A percentile compares a stretch with the other conserved stretches of the same genome.
Conservation (phyloP, 2,888 invertebrate genomes). For the Gymnoscelis rufifasciata region DNA sequence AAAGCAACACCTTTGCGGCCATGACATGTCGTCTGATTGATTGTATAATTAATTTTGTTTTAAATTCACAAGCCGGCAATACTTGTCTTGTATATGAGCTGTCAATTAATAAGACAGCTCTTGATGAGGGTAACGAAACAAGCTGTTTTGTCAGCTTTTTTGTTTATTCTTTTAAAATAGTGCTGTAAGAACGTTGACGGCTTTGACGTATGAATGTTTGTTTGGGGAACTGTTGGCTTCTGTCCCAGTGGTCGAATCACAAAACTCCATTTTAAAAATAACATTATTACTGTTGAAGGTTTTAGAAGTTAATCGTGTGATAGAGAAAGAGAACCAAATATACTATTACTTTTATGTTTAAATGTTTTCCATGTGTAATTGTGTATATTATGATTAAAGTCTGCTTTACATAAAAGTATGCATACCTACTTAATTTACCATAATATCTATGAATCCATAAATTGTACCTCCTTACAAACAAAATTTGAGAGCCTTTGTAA, state of each 20-base stretch:
- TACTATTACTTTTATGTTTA: no score
- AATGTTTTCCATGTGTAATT: no score
- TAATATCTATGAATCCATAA: no score
- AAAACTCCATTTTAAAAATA: not conserved
- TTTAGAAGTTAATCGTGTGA: no score
- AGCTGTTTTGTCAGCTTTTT: constrained; percentile 53
- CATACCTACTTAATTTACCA: no score
- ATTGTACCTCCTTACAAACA: no score
- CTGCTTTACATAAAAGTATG: no score
- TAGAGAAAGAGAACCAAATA: no score
- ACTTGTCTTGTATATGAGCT: constrained; percentile 61
- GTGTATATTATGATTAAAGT: no score
- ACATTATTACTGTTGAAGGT: no score
- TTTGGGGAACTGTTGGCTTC: constrained; percentile 31
- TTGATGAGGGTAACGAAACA: constrained; percentile 69
- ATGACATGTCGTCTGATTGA: constrained; percentile 71
- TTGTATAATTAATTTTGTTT: constrained; percentile 77
- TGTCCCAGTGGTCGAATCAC: not conserved
- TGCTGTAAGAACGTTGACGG: constrained; percentile 56
- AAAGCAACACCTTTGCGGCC: constrained; percentile 73
- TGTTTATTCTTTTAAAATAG: constrained; percentile 57
- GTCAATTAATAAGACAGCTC: constrained; percentile 74
- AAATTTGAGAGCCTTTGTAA: no score
- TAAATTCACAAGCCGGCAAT: constrained; percentile 63
- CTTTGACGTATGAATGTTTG: constrained; percentile 50